phyloP scores from a whole-genome alignment of 2,113 vertebrate species.

The Daphoenositta chrysoptera region DNA sequence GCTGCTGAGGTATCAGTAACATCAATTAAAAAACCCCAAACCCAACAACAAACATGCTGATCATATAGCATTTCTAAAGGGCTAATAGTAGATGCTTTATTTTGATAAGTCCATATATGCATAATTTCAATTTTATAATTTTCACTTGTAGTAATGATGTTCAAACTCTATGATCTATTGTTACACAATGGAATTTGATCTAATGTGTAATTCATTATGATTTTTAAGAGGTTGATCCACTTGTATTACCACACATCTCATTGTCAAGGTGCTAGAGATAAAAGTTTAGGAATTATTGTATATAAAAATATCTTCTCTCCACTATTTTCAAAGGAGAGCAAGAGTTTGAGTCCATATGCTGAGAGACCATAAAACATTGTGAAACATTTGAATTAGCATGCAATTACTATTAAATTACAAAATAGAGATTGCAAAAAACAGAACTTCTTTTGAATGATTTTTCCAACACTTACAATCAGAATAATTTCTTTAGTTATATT shows the following conservation, averaged over 20 bases:
- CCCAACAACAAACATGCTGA: not conserved
- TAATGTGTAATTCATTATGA: not conserved
- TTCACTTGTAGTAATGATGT: not conserved
- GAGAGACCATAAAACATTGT: not conserved
- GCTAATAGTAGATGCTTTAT: not conserved
- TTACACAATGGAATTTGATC: not conserved
- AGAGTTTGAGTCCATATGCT: not conserved
- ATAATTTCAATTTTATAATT: not conserved
- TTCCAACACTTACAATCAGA: not conserved
- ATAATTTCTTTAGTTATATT: not conserved
- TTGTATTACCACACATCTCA: not conserved
- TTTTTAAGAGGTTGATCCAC: not conserved
- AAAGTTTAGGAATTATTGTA: not conserved
- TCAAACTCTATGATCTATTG: not conserved
- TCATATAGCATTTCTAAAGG: not conserved
- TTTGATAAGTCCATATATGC: not conserved
- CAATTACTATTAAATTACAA: not conserved
- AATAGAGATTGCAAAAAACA: not conserved
- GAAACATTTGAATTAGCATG: not conserved
- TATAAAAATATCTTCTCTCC: not conserved
- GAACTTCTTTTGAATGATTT: fast-evolving
- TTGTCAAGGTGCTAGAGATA: not conserved
- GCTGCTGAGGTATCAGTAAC: not conserved
- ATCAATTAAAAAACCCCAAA: not conserved
- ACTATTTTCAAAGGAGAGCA: not conserved